Conservation (phyloP, 1,140 invertebrate species). For the Latrodectus geometricus region DNA sequence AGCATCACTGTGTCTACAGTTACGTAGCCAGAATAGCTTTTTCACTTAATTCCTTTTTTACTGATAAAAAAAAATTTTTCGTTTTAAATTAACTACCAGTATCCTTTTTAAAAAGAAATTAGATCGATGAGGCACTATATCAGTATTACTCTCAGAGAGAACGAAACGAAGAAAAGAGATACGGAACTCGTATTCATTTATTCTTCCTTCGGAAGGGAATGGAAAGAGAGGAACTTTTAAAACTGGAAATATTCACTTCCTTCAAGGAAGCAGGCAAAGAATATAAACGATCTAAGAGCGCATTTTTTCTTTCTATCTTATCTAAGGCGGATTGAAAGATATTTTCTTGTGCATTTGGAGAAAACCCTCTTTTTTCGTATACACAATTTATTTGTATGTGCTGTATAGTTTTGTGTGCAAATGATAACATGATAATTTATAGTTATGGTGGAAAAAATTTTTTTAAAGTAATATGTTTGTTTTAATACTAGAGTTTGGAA, state of each 20-base stretch:
- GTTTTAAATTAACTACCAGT: too few relatives aligned
- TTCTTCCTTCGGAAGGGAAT: neutral
- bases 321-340: neutral
- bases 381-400: neutral
- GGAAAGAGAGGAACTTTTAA: neutral
- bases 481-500: too few relatives aligned
- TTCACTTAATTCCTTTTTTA: too few relatives aligned
- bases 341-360: neutral
- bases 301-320: neutral
- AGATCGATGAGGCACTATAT: neutral
- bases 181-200: neutral
- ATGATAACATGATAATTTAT: neutral
- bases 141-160: neutral
- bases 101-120: neutral
- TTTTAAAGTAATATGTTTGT: too few relatives aligned
- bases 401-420: neutral
- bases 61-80: too few relatives aligned
- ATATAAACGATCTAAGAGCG: constrained; percentile 1
- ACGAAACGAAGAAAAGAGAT: neutral
- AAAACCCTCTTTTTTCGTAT: neutral
- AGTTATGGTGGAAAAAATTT: neutral
- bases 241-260: constrained; percentile 41
- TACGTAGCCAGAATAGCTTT: too few relatives aligned
- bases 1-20: too few relatives aligned
- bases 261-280: constrained; percentile 26